These are phyloP conservation scores for Latheticus oryzae DNA, from an alignment of 2,888 invertebrate genomes.

Conservation along the genomic window DNA sequence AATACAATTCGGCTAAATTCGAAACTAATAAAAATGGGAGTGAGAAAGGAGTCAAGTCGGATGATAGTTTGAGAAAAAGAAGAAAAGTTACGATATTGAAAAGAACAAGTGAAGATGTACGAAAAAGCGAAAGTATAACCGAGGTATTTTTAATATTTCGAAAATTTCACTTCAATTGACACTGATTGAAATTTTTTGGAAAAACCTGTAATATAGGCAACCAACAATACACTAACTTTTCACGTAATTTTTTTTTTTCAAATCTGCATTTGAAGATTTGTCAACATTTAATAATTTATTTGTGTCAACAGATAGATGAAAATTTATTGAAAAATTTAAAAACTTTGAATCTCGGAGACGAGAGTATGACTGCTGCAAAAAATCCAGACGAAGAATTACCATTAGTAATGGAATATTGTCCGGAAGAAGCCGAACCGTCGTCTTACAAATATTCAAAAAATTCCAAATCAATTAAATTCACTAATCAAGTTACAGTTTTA, in stretches of 20 bases:
- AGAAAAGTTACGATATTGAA: conserved; percentile 14
- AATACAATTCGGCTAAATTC: conserved; percentile 35
- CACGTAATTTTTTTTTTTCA: too few species aligned
- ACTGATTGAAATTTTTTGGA: too few species aligned
- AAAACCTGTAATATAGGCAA: too few species aligned
- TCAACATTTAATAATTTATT: too few species aligned
- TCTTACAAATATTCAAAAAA: conserved; percentile 60
- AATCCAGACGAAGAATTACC: conserved; percentile 12
- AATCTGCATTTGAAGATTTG: too few species aligned
- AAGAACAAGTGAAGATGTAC: conserved; percentile 6
- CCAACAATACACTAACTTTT: too few species aligned
- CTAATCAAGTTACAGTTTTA: conserved; percentile 71
- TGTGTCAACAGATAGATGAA: too few species aligned
- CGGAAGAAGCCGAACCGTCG: conserved; percentile 9
- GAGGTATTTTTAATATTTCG: too few species aligned
- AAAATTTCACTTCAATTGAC: not conserved
- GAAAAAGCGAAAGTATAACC: conserved; percentile 6
- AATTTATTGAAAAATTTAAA: too few species aligned
- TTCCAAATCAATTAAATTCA: conserved; percentile 65
- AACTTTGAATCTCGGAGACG: too few species aligned
- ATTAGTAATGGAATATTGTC: conserved; percentile 23
- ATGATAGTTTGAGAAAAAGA: conserved; percentile 25
- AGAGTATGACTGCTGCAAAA: not conserved
- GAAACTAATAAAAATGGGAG: conserved; percentile 11
- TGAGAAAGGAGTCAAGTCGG: conserved; percentile 20